Base-by-base conservation (phyloP, 2,888 invertebrate genomes). In the Melanophora roralis region DNA sequence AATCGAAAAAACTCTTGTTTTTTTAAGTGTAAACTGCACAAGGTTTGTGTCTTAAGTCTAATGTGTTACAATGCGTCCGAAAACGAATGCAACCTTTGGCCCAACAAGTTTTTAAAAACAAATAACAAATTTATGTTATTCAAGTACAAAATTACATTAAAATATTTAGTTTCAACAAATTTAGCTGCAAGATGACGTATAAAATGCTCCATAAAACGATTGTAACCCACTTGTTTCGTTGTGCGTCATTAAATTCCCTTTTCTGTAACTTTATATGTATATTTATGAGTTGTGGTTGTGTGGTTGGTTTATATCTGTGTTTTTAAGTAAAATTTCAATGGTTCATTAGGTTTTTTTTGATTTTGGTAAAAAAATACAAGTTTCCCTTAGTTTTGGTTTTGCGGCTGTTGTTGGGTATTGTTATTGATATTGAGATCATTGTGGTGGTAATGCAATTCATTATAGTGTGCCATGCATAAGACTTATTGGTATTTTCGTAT, bases 371-470 rank as follows among this genome's bases (percentile, higher is more conserved):
- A 59, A 67, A 65, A 38, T n/a, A n/a, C n/a, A n/a, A 65, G 23
- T 62, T 57, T 75, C 79, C 67, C 40, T 57, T 32, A 40, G 7
- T 36, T 21, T 4, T 68, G 19, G 2, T 65, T 8, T 12, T 68
- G 40, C 12, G 34, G 51, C 16, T 65, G 40, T 32, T 19, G 49
- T 38, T 34, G 21, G 3, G 55, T 23, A 7, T 49, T 64, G 62
- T 64, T 49, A 47, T 72, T 69, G 72, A 65, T 78, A 78, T 72
- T 71, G 74, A 72, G 79, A 76, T 80, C 55, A 76, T 79, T 79
- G 80, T 57, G 67, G 76, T 80, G 80, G 80, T 76, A 80, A 73
- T 76, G 80, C 80, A 76, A 80, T 80, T 76, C 80, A 80, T 80
- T 80, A 76, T 59, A 76, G 67, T 62, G 72, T 80, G 80, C 80